Base-by-base conservation (phyloP, 2,113 vertebrate genomes). In the Amphilophus citrinellus region DNA sequence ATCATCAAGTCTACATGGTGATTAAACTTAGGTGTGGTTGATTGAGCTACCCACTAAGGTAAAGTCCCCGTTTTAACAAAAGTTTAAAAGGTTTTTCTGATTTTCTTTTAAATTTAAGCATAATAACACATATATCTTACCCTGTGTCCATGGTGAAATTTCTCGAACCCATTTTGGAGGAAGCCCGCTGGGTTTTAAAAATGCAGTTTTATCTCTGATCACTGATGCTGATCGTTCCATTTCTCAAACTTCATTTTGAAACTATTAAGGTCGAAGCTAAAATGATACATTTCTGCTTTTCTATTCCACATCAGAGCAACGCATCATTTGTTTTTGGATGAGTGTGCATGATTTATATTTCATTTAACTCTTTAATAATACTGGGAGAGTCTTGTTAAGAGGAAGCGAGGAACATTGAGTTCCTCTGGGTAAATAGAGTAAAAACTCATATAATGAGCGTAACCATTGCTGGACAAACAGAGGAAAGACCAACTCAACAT, bases 121-220 rank as follows among this genome's bases (percentile, higher is more conserved):
- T 56, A 56, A 56, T 1, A 30, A 32, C 44, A 32, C 32, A 7
- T 73, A 32, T 53, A 24, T 27, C 65, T 50, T 53, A 30, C 15
- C 4, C 66, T 53, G 44, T 20, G 50, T 71, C 61, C 18, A 59
- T 61, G 13, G 39, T 5, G n/a, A 61, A 42, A 62, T 11, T 84
- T 15, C 15, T 75, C 39, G 6, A 18, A 58, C n/a, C 39, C 18
- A n/a, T 60, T 35, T 18, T 2, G 1, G 15, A 61, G 30, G 24
- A 15, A 83, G 71, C 77, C 71, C 77, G 32, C 15, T 3, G 13
- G 71, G 63, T 37, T 86, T 84, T 24, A 60, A 53, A 47, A 20
- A 63, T 78, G 83, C 65, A 80, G 32, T 89, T 89, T 82, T 76
- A 82, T 79, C 65, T 61, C 77, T 71, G 80, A 85, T 91, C 63